Evolutionary conservation across 2,797 vertebrate species (phyloP).

Genomic region (Tangara arthus): DNA sequence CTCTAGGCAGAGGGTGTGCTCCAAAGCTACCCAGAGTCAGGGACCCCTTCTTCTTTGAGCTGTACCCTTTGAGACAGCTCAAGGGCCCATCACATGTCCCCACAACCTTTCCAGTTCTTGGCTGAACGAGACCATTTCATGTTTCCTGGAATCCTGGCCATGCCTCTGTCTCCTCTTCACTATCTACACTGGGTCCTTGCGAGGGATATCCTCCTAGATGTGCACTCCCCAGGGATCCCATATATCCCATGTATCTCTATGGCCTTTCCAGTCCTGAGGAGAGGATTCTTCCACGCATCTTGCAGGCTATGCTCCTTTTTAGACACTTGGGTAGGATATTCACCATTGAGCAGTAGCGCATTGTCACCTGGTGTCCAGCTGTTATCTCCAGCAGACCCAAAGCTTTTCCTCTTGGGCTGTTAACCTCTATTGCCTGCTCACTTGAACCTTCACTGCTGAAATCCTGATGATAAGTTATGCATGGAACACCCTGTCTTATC

Average conservation of each 20-base stretch:
- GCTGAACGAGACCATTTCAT: not conserved
- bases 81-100: not conserved
- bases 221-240: fast-evolving
- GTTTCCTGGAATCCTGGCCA: not conserved
- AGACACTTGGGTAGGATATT: not conserved
- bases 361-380: fast-evolving
- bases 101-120: not conserved
- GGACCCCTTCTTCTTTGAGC: not conserved
- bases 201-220: not conserved
- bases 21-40: not conserved
- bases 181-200: not conserved
- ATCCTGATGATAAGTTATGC: not conserved
- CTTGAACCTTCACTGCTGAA: not conserved
- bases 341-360: not conserved
- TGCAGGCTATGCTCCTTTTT: not conserved
- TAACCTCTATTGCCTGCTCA: not conserved
- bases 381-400: not conserved
- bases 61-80: not conserved
- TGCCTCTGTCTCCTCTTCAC: not conserved
- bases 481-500: not conserved
- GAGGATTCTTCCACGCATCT: not conserved
- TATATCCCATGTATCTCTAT: not conserved
- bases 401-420: not conserved
- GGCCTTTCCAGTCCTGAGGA: not conserved
- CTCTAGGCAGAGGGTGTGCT: not conserved